A percentile compares a stretch with the other conserved stretches of the same genome.
Evolutionary conservation across 2,797 vertebrate species (phyloP).

Genomic region (Spheniscus humboldti): DNA sequence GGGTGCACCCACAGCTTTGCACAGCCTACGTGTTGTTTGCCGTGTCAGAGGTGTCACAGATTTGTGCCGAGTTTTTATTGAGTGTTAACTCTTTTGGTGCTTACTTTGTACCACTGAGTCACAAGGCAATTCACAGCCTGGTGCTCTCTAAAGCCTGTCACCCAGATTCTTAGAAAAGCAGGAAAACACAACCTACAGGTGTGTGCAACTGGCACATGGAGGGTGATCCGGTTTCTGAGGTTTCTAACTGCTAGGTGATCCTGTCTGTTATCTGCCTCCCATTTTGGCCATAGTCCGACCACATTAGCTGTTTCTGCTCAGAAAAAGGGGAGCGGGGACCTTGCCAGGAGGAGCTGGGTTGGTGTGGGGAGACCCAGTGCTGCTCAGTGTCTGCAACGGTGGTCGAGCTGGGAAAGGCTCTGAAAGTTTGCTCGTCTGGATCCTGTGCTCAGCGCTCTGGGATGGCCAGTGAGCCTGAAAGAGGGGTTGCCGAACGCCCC

Average conservation of each 20-base stretch:
- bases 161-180: neutral
- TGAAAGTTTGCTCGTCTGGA: neutral
- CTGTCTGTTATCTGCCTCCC: neutral
- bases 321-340: neutral
- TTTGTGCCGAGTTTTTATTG: neutral
- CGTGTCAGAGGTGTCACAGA: accelerated
- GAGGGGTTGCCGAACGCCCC: neutral
- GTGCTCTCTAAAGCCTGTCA: neutral
- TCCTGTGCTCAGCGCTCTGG: neutral
- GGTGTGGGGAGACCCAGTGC: neutral
- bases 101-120: neutral
- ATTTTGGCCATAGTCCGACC: neutral
- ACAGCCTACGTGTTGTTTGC: neutral
- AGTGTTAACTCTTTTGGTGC: neutral
- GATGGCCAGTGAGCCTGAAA: neutral
- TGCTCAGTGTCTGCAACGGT: neutral
- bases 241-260: neutral
- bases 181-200: neutral
- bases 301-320: neutral
- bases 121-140: neutral
- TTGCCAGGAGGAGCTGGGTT: neutral
- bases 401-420: neutral
- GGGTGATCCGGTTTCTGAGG: neutral
- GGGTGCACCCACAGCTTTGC: neutral
- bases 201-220: neutral